A percentile compares a stretch with the other conserved stretches of the same genome.
Evolutionary conservation across 2,113 vertebrate genomes (phyloP).

Genomic region (Dinomys branickii): DNA sequence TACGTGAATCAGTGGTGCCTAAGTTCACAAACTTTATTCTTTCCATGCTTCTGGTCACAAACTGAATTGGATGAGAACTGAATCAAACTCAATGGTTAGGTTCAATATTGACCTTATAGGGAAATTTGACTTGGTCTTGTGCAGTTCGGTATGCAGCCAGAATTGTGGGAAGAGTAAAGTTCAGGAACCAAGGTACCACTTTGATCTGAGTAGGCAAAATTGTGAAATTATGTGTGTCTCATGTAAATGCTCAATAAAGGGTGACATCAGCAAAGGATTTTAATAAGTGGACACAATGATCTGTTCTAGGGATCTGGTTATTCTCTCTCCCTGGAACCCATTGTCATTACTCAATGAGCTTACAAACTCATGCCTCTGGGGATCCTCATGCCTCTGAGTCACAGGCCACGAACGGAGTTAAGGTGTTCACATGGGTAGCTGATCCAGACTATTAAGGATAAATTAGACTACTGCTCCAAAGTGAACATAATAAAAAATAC

Average conservation of each 20-base stretch:
- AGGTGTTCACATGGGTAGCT: not conserved
- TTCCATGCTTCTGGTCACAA: not conserved
- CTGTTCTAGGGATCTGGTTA: not conserved
- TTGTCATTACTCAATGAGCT: not conserved
- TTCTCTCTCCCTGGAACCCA: not conserved
- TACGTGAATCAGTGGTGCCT: not conserved
- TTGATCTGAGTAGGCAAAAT: not conserved
- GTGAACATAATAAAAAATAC: not conserved
- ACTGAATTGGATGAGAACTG: not conserved
- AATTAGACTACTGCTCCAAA: not conserved
- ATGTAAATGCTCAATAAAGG: not conserved
- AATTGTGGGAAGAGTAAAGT: not conserved
- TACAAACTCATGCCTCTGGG: not conserved
- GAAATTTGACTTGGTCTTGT: not conserved
- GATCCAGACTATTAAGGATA: not conserved
- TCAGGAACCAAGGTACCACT: not conserved
- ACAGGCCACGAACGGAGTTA: not conserved
- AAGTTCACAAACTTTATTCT: not conserved
- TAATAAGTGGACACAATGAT: not conserved
- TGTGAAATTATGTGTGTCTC: not conserved
- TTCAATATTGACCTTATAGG: not conserved
- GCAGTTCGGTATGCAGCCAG: not conserved
- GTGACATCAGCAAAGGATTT: not conserved
- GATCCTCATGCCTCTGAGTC: not conserved
- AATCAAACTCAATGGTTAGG: not conserved